Evolutionary conservation across 2,888 invertebrate genomes (phyloP).

Genomic region (Dicranocentrus wangi): DNA sequence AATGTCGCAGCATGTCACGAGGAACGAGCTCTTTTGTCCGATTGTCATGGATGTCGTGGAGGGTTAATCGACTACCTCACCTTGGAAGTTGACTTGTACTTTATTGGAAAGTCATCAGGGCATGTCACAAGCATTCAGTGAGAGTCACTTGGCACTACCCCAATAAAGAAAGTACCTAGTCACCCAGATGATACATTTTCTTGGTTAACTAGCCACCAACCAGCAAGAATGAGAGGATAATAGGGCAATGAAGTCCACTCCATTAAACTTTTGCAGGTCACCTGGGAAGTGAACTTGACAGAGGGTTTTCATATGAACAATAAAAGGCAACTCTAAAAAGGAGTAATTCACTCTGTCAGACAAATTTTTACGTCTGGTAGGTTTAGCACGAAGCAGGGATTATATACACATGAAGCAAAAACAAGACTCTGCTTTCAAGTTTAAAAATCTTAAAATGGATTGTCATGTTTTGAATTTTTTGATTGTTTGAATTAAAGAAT

Average conservation of each 20-base stretch:
- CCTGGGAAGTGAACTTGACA: conserved; percentile 5
- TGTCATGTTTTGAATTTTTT: background rate
- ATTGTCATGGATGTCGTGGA: conserved; percentile 49
- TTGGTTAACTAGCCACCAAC: conserved; percentile 22
- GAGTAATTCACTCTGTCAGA: no score
- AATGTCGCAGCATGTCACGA: conserved; percentile 54
- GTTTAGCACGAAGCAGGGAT: no score
- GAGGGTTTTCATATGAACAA: background rate
- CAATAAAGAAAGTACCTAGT: conserved; percentile 2
- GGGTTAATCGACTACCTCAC: conserved; percentile 61
- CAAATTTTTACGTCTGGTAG: no score
- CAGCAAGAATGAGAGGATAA: conserved; percentile 24
- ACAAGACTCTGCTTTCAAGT: background rate
- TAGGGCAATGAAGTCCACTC: conserved; percentile 37
- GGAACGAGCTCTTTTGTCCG: conserved; percentile 32
- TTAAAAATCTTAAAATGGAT: background rate
- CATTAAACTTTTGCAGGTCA: conserved; percentile 51
- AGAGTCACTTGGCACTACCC: background rate
- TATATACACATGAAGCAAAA: no score
- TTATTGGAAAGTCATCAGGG: conserved; percentile 58
- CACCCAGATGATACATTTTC: background rate
- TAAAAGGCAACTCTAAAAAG: background rate
- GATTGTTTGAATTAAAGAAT: conserved; percentile 13
- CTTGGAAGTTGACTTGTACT: conserved; percentile 35
- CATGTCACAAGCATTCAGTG: conserved; percentile 43